Evolutionary conservation across 2,113 vertebrate species (phyloP), one percentile per base, ranked within the genome.

Genomic region (Pogona vitticeps): DNA sequence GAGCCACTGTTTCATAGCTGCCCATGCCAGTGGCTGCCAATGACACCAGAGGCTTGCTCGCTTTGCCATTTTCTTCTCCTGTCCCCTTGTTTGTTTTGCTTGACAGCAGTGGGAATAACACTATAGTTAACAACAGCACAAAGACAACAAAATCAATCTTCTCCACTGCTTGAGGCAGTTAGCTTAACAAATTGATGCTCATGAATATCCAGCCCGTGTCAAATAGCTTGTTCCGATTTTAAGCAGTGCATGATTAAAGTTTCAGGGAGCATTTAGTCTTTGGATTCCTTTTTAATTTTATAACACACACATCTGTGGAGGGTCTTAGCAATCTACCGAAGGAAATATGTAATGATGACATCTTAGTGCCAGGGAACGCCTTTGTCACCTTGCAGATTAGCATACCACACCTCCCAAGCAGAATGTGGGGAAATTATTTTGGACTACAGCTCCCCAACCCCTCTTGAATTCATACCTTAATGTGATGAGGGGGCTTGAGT

Each of bases 131-230:
- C 67, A 72, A 33, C 68, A 15, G 31, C 56, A 80, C 7, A 26
- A 86, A 86, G 67, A 59, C 84, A 86, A 36, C 65, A 71, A 59
- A 71, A 71, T 73, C 82, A 61, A 20, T 73, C 82, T 83, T 83
- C 14, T 23, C 68, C 70, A 31, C 56, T 61, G 82, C 56, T 36
- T 6, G 13, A 63, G 18, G 71, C 71, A 61, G 14, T 84, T 83
- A 14, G 38, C 33, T 40, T 42, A 75, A 84, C 56, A 84, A 84
- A 84, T 26, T 40, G 61, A 75, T 84, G 71, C 56, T 61, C 52
- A 84, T 84, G 72, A 84, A 84, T 84, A 72, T 83, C 81, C 71
- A 14, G 23, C 38, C 26, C 61, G 82, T 75, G 70, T 75, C 56
- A 75, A 84, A 83, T 72, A 61, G 33, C 56, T 75, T 84, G 82